phyloP scores from a whole-genome alignment of 2,113 vertebrate genomes.

The Turnix velox region DNA sequence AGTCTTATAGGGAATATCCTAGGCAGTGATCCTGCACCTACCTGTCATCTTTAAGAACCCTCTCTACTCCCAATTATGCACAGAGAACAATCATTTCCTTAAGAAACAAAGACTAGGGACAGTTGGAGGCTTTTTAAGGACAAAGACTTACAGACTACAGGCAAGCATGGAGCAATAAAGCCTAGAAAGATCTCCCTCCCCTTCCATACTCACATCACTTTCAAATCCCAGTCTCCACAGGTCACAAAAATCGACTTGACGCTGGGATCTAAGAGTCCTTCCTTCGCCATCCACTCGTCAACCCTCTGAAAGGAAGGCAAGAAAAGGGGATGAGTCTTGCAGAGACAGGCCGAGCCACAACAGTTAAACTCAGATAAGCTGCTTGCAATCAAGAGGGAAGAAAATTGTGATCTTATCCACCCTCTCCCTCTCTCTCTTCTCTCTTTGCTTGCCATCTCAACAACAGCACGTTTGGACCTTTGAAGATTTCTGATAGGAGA shows the following conservation, averaged over 20 bases:
- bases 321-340: slow-evolving; percentile 70
- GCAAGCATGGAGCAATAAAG: background rate
- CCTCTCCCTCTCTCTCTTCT: slow-evolving; percentile 47
- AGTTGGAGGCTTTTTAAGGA: background rate
- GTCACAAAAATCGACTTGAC: slow-evolving; percentile 87
- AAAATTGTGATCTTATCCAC: slow-evolving; percentile 74
- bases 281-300: slow-evolving; percentile 84
- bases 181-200: slow-evolving; percentile 4
- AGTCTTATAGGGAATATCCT: background rate
- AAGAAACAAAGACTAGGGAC: background rate
- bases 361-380: slow-evolving; percentile 71
- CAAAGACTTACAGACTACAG: background rate
- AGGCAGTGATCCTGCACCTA: background rate
- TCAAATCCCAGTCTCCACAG: slow-evolving; percentile 87
- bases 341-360: slow-evolving; percentile 63
- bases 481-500: slow-evolving; percentile 69
- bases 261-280: slow-evolving; percentile 84
- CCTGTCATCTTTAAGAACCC: background rate
- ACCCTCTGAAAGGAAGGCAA: slow-evolving; percentile 80
- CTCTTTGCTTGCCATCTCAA: slow-evolving; percentile 55
- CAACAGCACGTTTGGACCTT: slow-evolving; percentile 58
- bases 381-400: slow-evolving; percentile 71
- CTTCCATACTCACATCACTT: slow-evolving; percentile 84
- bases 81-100: background rate
- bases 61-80: background rate